These are phyloP conservation scores for Scaptomyza graminum DNA, from an alignment of 1,140 invertebrate species.

Conservation along the genomic window DNA sequence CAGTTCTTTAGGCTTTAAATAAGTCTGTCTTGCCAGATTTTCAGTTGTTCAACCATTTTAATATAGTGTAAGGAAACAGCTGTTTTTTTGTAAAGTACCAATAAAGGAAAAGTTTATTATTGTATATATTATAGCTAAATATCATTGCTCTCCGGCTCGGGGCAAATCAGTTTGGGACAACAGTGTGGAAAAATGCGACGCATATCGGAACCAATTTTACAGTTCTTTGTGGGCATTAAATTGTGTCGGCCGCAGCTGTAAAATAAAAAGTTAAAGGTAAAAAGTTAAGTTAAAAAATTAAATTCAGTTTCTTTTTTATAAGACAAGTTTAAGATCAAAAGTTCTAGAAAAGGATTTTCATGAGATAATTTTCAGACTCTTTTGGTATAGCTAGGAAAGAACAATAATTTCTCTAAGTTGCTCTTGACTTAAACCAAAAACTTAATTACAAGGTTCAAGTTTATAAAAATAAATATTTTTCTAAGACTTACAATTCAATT, in stretches of 20 bases:
- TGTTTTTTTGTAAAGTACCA: not conserved
- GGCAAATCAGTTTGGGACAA: slow-evolving; percentile 70
- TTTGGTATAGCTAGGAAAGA: too few species aligned
- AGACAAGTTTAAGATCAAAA: too few species aligned
- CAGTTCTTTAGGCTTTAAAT: too few species aligned
- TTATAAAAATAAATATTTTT: not conserved
- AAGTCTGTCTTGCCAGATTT: not conserved
- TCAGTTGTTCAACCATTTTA: not conserved
- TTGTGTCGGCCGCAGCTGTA: slow-evolving; percentile 77
- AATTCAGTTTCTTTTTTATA: not conserved
- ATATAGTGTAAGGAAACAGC: not conserved
- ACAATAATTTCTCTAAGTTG: too few species aligned
- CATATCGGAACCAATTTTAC: slow-evolving; percentile 71
- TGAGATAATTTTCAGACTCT: too few species aligned
- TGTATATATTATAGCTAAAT: slow-evolving; percentile 47
- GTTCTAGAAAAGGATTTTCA: too few species aligned
- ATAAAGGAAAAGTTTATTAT: not conserved
- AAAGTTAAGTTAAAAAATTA: not conserved
- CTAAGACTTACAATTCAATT: slow-evolving; percentile 61
- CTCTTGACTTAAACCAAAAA: too few species aligned
- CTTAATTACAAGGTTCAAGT: too few species aligned
- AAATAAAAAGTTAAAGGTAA: not conserved
- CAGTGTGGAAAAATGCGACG: slow-evolving; percentile 70
- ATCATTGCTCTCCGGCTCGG: slow-evolving; percentile 62
- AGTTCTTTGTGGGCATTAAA: slow-evolving; percentile 63